Evolutionary conservation across 1,140 invertebrate species (phyloP).

Genomic region (Zaprionus ornatus): DNA sequence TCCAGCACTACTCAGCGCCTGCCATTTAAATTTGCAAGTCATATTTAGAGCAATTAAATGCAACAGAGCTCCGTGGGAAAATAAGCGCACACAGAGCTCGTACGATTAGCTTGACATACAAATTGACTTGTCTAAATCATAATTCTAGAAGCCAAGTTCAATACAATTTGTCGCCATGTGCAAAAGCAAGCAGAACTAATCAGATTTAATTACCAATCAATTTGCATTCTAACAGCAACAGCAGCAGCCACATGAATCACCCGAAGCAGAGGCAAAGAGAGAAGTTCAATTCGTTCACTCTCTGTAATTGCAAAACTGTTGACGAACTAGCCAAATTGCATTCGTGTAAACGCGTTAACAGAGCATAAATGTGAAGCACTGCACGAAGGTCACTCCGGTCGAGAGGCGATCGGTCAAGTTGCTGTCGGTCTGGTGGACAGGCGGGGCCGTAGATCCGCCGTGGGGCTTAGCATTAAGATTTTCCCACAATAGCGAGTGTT

Average conservation of each 20-base stretch:
- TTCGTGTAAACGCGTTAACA: conserved; percentile 63
- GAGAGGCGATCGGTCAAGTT: conserved; percentile 51
- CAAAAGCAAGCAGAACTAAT: conserved; percentile 24
- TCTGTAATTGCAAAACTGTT: conserved; percentile 49
- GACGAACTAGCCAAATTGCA: conserved; percentile 51
- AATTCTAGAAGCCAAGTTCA: conserved; percentile 56
- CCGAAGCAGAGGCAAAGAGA: conserved; percentile 19
- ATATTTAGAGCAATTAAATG: conserved; percentile 23
- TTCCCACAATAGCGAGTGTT: conserved; percentile 33
- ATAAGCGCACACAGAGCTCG: background rate
- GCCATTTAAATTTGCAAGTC: conserved; percentile 1
- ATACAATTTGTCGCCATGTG: conserved; percentile 64
- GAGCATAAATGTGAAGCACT: conserved; percentile 63
- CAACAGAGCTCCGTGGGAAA: conserved; percentile 59
- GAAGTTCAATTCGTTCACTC: conserved; percentile 2
- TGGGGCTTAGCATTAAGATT: conserved; percentile 24
- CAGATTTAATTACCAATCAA: conserved; percentile 63
- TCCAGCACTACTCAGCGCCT: background rate
- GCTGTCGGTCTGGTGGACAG: conserved; percentile 56
- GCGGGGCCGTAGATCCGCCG: conserved; percentile 24
- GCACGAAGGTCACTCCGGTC: conserved; percentile 23
- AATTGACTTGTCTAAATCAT: conserved; percentile 64
- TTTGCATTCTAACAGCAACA: conserved; percentile 51
- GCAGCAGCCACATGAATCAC: conserved; percentile 58
- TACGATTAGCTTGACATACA: conserved; percentile 8